Conservation (phyloP, 2,888 invertebrate species). For the Watsonalla binaria region DNA sequence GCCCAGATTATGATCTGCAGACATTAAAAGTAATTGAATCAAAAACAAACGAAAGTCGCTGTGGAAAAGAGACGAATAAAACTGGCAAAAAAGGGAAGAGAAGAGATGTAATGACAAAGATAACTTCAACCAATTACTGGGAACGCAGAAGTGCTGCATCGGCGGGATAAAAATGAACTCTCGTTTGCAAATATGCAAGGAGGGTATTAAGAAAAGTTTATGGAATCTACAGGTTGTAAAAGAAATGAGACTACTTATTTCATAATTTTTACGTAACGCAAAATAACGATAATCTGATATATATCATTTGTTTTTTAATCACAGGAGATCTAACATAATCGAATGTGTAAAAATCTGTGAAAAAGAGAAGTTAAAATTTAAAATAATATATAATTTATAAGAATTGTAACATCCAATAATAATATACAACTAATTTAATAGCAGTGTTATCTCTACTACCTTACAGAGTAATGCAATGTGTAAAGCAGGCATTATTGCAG, state of each 20-base stretch:
- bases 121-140: slow-evolving; percentile 76
- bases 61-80: slow-evolving; percentile 63
- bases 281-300: too few relatives aligned
- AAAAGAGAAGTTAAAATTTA: too few relatives aligned
- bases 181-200: slow-evolving; percentile 62
- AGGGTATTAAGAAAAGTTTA: slow-evolving; percentile 47
- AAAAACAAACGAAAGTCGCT: slow-evolving; percentile 70
- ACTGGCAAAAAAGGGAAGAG: slow-evolving; percentile 59
- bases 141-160: slow-evolving; percentile 67
- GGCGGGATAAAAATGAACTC: slow-evolving; percentile 68
- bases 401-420: too few relatives aligned
- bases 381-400: too few relatives aligned
- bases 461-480: too few relatives aligned
- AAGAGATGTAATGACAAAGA: slow-evolving; percentile 76
- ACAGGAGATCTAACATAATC: too few relatives aligned
- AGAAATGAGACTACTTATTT: background rate
- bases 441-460: too few relatives aligned
- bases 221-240: slow-evolving; percentile 22
- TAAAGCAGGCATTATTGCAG: too few relatives aligned
- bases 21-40: slow-evolving; percentile 72
- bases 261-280: background rate
- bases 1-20: slow-evolving; percentile 41
- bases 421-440: too few relatives aligned
- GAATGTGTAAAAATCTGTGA: too few relatives aligned
- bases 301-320: too few relatives aligned